phyloP scores from a whole-genome alignment of 2,797 vertebrate species.

The Odontamblyopus rebecca region DNA sequence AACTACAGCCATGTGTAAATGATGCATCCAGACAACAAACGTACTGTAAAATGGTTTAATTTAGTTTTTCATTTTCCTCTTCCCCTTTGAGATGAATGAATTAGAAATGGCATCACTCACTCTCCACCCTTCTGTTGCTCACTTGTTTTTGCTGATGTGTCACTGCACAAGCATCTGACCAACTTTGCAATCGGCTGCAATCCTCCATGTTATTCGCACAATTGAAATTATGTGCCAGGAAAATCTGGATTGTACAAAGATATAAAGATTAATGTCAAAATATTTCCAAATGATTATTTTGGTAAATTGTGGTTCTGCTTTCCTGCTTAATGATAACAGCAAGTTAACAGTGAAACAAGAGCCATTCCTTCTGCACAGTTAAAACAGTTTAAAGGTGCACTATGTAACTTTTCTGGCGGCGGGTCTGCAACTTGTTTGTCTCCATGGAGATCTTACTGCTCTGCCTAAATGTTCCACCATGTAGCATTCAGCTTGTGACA shows the following conservation, averaged over 20 bases:
- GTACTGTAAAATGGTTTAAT: conserved; percentile 83
- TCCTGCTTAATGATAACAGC: conserved; percentile 48
- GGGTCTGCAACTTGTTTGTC: background rate
- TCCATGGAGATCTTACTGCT: background rate
- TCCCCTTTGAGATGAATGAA: conserved; percentile 73
- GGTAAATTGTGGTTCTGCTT: conserved; percentile 13
- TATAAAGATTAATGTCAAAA: conserved; percentile 29
- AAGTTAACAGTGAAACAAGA: conserved; percentile 44
- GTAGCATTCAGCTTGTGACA: background rate
- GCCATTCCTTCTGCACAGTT: conserved; percentile 42
- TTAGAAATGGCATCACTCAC: conserved; percentile 53
- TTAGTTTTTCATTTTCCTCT: conserved; percentile 49
- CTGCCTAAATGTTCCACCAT: background rate
- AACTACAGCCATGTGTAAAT: conserved; percentile 5
- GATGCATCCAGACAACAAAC: conserved; percentile 31
- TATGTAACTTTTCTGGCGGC: background rate
- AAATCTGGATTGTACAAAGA: conserved; percentile 32
- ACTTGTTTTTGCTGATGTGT: conserved; percentile 71
- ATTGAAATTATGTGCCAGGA: conserved; percentile 42
- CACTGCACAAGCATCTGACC: conserved; percentile 44
- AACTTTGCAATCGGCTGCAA: conserved; percentile 5
- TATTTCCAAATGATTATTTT: conserved; percentile 33
- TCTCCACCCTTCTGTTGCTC: conserved; percentile 32
- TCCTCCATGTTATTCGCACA: conserved; percentile 17
- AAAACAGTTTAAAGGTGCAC: conserved; percentile 8